A percentile compares a stretch with the other conserved stretches of the same genome.
Conservation (phyloP, 92 coral and sea anemone species). For the Palythoa grandiflora region DNA sequence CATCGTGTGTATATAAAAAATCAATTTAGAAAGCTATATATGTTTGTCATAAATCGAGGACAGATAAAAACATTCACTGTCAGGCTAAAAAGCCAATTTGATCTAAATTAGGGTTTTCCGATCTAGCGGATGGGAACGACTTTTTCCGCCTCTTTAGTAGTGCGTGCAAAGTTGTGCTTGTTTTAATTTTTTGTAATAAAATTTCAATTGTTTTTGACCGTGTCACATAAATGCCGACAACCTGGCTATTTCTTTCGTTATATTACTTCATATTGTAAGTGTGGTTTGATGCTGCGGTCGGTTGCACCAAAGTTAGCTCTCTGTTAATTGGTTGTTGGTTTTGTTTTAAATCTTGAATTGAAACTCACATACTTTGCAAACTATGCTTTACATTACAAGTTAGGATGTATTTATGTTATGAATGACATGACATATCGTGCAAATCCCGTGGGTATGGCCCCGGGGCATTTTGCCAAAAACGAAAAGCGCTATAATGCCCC, state of each 20-base stretch:
- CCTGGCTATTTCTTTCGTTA: conserved; percentile 40
- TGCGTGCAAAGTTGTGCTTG: conserved; percentile 24
- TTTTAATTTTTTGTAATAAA: conserved; percentile 24
- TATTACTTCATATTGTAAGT: conserved; percentile 35
- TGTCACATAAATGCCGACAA: conserved; percentile 27
- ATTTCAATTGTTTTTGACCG: conserved; percentile 25
- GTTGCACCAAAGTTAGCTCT: conserved; percentile 38
- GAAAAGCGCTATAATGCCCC: too few relatives aligned
- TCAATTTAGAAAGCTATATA: too few relatives aligned
- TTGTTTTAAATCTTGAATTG: conserved; percentile 31
- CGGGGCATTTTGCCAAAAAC: too few relatives aligned
- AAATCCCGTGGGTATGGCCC: too few relatives aligned
- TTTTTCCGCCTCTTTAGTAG: conserved; percentile 28
- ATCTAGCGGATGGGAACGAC: background rate
- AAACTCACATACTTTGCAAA: conserved; percentile 13
- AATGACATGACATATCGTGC: conserved; percentile 48
- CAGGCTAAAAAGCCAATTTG: conserved; percentile 26
- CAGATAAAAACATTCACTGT: conserved; percentile 15
- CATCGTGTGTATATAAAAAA: too few relatives aligned
- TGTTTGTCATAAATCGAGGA: too few relatives aligned
- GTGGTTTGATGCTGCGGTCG: conserved; percentile 39
- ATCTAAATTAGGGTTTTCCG: background rate
- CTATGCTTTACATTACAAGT: conserved; percentile 30
- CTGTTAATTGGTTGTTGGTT: conserved; percentile 31
- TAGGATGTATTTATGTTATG: conserved; percentile 31